Conservation (phyloP, 1,140 invertebrate genomes). For the Drosophila prosaltans region DNA sequence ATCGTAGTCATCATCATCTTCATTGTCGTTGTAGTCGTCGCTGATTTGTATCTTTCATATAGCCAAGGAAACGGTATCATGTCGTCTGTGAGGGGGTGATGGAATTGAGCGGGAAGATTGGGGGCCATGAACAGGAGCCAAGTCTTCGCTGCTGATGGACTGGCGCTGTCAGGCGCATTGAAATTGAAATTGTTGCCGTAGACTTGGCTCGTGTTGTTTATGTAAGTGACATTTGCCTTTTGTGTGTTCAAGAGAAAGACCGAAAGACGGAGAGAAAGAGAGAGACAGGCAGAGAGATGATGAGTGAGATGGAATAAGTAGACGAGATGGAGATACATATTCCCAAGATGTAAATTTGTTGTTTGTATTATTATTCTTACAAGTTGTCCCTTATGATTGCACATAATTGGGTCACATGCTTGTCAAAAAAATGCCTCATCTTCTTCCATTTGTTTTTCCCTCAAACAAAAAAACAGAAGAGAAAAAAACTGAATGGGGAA, state of each 20-base stretch:
- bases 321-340: slow-evolving; percentile 4
- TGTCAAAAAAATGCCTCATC: slow-evolving; percentile 61
- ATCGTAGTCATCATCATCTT: slow-evolving; percentile 44
- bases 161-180: slow-evolving; percentile 77
- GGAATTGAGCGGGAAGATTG: not conserved
- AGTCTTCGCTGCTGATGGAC: slow-evolving; percentile 34
- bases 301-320: not conserved
- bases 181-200: slow-evolving; percentile 73
- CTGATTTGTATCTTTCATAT: slow-evolving; percentile 64
- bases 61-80: slow-evolving; percentile 23
- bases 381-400: slow-evolving; percentile 65
- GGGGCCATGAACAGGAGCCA: slow-evolving; percentile 3
- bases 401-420: slow-evolving; percentile 78
- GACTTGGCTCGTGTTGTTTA: slow-evolving; percentile 57
- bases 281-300: not conserved
- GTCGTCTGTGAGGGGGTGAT: not conserved
- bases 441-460: not conserved
- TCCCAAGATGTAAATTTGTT: slow-evolving; percentile 60
- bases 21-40: slow-evolving; percentile 23
- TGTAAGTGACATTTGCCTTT: slow-evolving; percentile 70
- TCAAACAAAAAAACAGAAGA: not conserved
- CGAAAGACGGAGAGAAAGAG: not conserved
- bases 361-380: slow-evolving; percentile 59
- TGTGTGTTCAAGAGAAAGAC: slow-evolving; percentile 45
- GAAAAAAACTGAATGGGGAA: not conserved